A percentile compares a stretch with the other conserved stretches of the same genome.
These are phyloP conservation scores for Bombus waltoni DNA, from an alignment of 1,140 invertebrate genomes.

Conservation along the genomic window DNA sequence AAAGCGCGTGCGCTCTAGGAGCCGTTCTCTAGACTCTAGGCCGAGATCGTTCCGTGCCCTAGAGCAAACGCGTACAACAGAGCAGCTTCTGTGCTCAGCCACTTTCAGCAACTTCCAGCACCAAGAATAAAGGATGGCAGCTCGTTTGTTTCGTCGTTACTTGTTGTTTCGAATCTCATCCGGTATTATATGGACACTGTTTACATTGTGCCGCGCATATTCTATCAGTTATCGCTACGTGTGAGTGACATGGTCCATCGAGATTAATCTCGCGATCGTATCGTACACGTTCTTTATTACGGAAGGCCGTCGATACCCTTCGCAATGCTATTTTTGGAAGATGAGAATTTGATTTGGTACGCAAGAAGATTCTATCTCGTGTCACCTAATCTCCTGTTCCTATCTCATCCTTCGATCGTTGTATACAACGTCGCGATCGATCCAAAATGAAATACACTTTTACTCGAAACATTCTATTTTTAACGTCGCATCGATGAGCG, in stretches of 20 bases:
- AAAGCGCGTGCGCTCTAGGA: constrained; percentile 23
- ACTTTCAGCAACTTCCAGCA: neutral
- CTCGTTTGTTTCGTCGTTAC: neutral
- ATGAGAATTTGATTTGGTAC: neutral
- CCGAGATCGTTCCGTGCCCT: constrained; percentile 6
- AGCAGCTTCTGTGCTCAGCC: neutral
- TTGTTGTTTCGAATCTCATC: neutral
- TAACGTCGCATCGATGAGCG: neutral
- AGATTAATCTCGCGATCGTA: neutral
- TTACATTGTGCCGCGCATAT: neutral
- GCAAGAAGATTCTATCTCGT: neutral
- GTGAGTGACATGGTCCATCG: neutral
- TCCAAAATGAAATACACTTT: neutral
- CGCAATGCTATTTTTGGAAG: neutral
- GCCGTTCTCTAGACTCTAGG: constrained; percentile 4
- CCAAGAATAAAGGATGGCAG: neutral
- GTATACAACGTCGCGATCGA: neutral
- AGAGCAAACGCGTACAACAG: neutral
- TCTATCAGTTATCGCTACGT: neutral
- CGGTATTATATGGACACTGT: neutral
- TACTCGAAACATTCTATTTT: neutral
- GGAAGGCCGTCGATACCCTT: neutral
- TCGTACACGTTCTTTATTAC: neutral
- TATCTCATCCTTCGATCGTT: neutral
- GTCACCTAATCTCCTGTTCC: neutral